Evolutionary conservation across 2,113 vertebrate genomes (phyloP).

Genomic region (Sclerurus mexicanus): DNA sequence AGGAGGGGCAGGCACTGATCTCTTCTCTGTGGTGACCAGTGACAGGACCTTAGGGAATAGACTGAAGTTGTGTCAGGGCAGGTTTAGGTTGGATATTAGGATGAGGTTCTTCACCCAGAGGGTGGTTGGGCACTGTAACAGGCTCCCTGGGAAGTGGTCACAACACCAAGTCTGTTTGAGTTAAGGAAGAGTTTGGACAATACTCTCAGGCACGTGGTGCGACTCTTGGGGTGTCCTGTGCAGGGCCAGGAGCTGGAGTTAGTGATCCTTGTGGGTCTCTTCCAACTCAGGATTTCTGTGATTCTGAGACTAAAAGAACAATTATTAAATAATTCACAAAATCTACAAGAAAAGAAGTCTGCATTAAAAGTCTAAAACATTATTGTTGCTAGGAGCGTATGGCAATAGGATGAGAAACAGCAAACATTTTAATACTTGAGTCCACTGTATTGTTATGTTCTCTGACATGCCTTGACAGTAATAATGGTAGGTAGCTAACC

Average conservation of each 20-base stretch:
- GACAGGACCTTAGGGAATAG: background rate
- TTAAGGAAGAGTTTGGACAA: background rate
- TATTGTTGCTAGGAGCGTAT: background rate
- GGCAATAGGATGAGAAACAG: background rate
- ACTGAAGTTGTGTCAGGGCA: background rate
- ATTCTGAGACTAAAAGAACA: background rate
- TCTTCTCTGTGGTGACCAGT: background rate
- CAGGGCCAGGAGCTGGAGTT: background rate
- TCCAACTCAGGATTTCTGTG: background rate
- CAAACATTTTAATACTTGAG: background rate
- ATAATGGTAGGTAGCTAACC: background rate
- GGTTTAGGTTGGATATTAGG: background rate
- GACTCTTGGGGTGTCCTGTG: background rate
- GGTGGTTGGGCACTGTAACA: fast-evolving
- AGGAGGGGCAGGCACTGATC: background rate
- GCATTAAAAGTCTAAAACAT: background rate
- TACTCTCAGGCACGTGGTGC: background rate
- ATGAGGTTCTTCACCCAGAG: background rate
- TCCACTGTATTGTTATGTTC: background rate
- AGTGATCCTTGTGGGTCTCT: background rate
- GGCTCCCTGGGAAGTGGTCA: background rate
- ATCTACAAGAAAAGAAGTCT: background rate
- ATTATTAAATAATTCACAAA: background rate
- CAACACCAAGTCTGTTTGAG: background rate
- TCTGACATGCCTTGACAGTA: background rate